Evolutionary conservation across 2,113 vertebrate genomes (phyloP).

Genomic region (Alces alces): DNA sequence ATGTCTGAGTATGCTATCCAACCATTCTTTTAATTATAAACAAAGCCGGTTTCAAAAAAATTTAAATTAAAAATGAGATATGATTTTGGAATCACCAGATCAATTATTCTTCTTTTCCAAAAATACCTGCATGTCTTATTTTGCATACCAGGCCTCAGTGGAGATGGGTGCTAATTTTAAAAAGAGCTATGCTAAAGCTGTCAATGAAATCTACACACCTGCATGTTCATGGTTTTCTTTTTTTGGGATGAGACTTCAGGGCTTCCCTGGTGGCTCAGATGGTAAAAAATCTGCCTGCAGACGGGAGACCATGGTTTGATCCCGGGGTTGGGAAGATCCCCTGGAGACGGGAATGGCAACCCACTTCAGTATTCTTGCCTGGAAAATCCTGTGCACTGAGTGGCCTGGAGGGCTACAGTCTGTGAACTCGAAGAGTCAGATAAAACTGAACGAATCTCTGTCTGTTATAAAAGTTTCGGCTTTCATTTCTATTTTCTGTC

Average conservation of each 20-base stretch:
- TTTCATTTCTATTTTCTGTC: conserved; percentile 1
- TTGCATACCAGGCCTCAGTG: not conserved
- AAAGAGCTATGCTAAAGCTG: not conserved
- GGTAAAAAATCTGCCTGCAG: not conserved
- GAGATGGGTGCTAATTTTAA: conserved; percentile 9
- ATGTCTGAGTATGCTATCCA: not conserved
- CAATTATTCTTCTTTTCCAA: not conserved
- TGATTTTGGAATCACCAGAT: not conserved
- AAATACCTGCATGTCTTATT: not conserved
- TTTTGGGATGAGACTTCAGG: not conserved
- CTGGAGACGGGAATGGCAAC: not conserved
- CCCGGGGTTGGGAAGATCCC: not conserved
- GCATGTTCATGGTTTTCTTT: not conserved
- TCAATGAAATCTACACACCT: not conserved
- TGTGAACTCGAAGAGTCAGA: not conserved
- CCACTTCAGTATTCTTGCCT: not conserved
- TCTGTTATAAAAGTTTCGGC: not conserved
- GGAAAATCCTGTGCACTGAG: not conserved
- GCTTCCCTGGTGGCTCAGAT: not conserved
- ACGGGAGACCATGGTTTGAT: not conserved
- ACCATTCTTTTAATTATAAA: not conserved
- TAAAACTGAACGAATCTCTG: not conserved
- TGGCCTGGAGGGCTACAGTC: not conserved
- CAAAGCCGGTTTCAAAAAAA: not conserved
- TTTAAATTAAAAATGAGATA: not conserved